phyloP scores from a whole-genome alignment of 2,797 vertebrate species.

The Eulemur rubriventer region DNA sequence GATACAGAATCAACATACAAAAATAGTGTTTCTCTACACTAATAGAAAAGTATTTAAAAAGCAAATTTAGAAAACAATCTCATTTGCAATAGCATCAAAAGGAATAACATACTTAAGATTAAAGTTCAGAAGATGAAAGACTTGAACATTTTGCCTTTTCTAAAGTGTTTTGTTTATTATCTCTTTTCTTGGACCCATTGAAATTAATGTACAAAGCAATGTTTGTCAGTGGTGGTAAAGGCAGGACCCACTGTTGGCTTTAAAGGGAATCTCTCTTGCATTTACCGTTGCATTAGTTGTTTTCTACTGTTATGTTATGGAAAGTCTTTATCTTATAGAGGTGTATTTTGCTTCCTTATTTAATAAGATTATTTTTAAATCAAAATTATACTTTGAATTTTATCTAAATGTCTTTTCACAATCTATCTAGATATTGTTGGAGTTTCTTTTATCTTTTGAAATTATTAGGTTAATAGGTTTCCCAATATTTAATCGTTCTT shows the following conservation, averaged over 20 bases:
- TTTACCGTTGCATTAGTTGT: neutral
- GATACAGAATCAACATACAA: neutral
- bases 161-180: neutral
- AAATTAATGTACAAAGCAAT: neutral
- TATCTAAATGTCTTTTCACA: neutral
- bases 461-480: neutral
- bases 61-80: neutral
- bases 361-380: neutral
- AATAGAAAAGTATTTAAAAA: neutral
- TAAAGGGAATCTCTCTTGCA: neutral
- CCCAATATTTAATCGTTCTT: neutral
- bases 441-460: neutral
- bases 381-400: neutral
- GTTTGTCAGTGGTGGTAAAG: neutral
- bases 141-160: neutral
- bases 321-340: neutral
- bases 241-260: neutral
- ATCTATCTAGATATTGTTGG: neutral
- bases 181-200: neutral
- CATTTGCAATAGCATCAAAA: neutral
- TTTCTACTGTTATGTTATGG: neutral
- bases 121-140: neutral
- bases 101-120: neutral
- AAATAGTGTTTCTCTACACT: neutral
- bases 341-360: neutral